Conservation (phyloP, 2,888 invertebrate genomes). For the Sesia apiformis region DNA sequence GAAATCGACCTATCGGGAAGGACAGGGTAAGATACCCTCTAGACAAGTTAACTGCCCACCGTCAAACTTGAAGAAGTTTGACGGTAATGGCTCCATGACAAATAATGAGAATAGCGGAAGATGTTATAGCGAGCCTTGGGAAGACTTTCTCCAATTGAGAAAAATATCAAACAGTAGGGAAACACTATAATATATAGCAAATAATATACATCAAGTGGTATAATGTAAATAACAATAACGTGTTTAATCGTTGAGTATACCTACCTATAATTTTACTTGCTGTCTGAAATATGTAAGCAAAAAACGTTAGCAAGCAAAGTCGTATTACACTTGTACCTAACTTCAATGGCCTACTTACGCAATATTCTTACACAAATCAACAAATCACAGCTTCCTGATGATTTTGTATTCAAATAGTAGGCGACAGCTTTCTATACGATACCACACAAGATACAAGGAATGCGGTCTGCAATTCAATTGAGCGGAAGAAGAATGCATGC, state of each 20-base stretch:
- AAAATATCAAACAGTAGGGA: too few relatives aligned
- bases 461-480: constrained; percentile 24
- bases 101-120: too few relatives aligned
- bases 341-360: constrained; percentile 5
- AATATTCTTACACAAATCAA: constrained; percentile 9
- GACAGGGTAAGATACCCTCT: too few relatives aligned
- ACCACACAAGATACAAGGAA: constrained; percentile 8
- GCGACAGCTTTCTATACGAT: constrained; percentile 12
- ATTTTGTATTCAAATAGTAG: constrained; percentile 37
- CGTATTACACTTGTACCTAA: neutral
- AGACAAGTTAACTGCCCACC: too few relatives aligned
- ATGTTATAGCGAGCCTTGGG: too few relatives aligned
- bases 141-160: too few relatives aligned
- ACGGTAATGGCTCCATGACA: too few relatives aligned
- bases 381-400: constrained; percentile 32
- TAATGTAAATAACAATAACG: neutral
- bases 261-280: neutral
- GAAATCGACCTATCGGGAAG: too few relatives aligned
- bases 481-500: constrained; percentile 15
- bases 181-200: neutral
- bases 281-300: too few relatives aligned
- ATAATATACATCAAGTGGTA: neutral
- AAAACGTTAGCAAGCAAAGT: neutral
- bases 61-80: too few relatives aligned
- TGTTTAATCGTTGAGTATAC: neutral